Base-by-base conservation (phyloP, 2,113 vertebrate species). In the Poeciliopsis prolifica region DNA sequence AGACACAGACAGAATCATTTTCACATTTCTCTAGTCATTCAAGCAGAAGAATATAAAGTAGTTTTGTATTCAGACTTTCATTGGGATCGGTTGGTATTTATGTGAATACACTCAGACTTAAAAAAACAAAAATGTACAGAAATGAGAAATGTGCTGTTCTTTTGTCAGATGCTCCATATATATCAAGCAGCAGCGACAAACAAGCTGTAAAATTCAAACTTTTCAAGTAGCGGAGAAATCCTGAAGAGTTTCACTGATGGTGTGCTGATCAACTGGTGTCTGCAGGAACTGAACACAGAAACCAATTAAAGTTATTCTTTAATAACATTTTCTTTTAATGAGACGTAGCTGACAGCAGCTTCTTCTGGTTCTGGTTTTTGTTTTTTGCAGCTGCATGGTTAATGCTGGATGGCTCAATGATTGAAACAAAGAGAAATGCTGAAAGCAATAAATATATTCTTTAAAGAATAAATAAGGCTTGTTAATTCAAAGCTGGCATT, bases 71-170 rank as follows among this genome's bases (percentile, higher is more conserved):
- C 37, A 31, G 30, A 75, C 62, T 63, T 54, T 70, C 65, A 61
- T 26, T 75, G 67, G 29, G 7, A 40, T 75, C 29, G 64, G 12
- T 74, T 72, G 64, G 81, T 68, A 75, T 80, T 81, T 74, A 77
- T 81, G 28, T 78, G 61, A 76, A 73, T 81, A n/a, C 85, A 74
- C 78, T 89, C 77, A 69, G 37, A 76, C 63, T 29, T 71, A 67
- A 40, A 42, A 22, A 48, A 13, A 42, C 12, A 42, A 65, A 65
- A 11, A 37, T 37, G 35, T 37, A 12, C 35, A 37, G 35, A 40
- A n/a, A 37, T 65, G 64, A 37, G 40, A 40, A 65, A 65, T 40
- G 10, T n/a, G 33, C 24, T 31, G 24, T 65, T 35, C 35, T 73
- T 26, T 70, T 33, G 80, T 77, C 61, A 79, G 81, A 79, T 70